Conservation (phyloP, 2,888 invertebrate species). For the Xylota sylvarum region DNA sequence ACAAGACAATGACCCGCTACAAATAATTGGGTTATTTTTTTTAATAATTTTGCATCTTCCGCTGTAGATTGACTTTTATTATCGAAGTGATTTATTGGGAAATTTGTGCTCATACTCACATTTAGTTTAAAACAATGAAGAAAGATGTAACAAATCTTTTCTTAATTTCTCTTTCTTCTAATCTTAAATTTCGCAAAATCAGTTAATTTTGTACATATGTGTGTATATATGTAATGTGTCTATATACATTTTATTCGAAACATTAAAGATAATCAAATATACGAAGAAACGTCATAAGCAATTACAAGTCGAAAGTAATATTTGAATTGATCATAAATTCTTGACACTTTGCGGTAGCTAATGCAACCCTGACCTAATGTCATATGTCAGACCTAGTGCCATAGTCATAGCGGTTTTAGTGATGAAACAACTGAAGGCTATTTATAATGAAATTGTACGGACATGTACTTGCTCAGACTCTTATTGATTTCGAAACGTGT, state of each 20-base stretch:
- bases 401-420: background rate
- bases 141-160: no score
- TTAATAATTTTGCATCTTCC: background rate
- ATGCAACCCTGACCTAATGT: background rate
- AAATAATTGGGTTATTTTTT: background rate
- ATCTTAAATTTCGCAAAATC: no score
- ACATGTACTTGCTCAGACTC: background rate
- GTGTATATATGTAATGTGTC: no score
- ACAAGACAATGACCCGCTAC: constrained; percentile 13
- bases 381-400: no score
- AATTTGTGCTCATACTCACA: no score
- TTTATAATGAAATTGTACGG: background rate
- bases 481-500: no score
- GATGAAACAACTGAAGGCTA: background rate
- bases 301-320: background rate
- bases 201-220: no score
- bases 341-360: background rate
- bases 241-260: background rate
- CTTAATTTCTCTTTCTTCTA: no score
- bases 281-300: background rate
- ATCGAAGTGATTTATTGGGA: background rate
- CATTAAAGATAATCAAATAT: constrained; percentile 15
- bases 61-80: background rate
- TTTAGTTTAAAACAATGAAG: no score
- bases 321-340: background rate